Evolutionary conservation across 2,888 invertebrate genomes (phyloP), one percentile per base, ranked within the genome.

Genomic region (Hedychridium roseum): DNA sequence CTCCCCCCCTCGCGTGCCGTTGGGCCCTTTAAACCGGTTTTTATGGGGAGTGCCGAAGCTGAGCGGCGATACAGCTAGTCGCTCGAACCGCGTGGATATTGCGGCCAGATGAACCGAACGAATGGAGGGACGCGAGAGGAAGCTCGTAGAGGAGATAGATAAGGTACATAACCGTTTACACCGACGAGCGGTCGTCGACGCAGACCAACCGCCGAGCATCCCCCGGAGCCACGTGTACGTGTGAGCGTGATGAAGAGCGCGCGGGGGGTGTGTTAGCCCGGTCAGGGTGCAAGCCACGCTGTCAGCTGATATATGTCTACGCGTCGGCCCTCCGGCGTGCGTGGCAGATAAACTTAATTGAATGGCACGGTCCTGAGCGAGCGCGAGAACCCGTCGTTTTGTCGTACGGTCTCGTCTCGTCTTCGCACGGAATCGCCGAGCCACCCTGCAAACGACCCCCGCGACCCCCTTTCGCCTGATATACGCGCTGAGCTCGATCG

Each of bases 291-390:
- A n/a, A n/a, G n/a, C n/a, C n/a, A n/a, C n/a, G n/a, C n/a, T n/a
- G n/a, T n/a, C n/a, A n/a, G n/a, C n/a, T n/a, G n/a, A 34, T 37
- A 14, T 12, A 21, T 27, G 36, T 51, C 50, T 54, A 56, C 45
- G 62, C 57, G 63, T 59, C 63, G 50, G 61, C 55, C 63, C 49
- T 51, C 32, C 38, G 11, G 47, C 43, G 32, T 49, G 44, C 40
- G 41, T 36, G 54, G 43, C 45, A 71, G 71, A 72, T 72, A 72
- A 72, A 72, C 66, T 72, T 72, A 72, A 72, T 72, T 72, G 72
- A 72, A 72, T 70, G 64, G 66, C 67, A 57, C 57, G 59, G 53
- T 35, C 39, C 53, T 11, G 43, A 43, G 50, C 58, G 49, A 43
- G 50, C 58, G 49, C 39, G 59, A 55, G 56, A 36, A 50, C 14